These are phyloP conservation scores for Carapus acus DNA, from an alignment of 2,797 vertebrate species.

Conservation along the genomic window DNA sequence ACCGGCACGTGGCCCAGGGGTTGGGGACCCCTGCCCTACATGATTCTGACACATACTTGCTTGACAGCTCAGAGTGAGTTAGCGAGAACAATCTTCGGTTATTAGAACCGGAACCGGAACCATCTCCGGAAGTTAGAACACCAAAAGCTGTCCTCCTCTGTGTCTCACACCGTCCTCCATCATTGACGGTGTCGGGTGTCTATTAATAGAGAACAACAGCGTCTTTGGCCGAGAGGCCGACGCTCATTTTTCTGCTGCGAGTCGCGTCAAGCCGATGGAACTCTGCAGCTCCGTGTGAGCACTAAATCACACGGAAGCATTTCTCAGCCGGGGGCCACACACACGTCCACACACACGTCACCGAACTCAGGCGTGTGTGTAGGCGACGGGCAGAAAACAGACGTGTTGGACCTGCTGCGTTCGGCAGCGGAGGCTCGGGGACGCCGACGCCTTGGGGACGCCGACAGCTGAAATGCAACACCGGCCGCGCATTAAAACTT, in stretches of 20 bases:
- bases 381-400: neutral
- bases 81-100: no score
- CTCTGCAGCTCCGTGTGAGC: slow-evolving; percentile 19
- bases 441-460: neutral
- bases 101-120: no score
- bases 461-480: slow-evolving; percentile 11
- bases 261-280: slow-evolving; percentile 18
- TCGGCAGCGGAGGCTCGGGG: neutral
- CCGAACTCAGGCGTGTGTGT: no score
- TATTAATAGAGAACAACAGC: slow-evolving; percentile 1
- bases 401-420: neutral
- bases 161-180: neutral
- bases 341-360: no score
- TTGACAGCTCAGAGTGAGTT: no score
- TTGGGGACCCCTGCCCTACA: no score
- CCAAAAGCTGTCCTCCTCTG: no score
- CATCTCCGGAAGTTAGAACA: neutral
- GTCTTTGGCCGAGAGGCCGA: slow-evolving; percentile 11
- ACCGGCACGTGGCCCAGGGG: no score
- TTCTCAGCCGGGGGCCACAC: slow-evolving; percentile 1
- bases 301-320: slow-evolving; percentile 27
- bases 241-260: slow-evolving; percentile 14
- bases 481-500: slow-evolving; percentile 36
- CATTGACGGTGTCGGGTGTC: slow-evolving; percentile 6
- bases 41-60: no score